These are phyloP conservation scores for Hozukius guyotensis DNA, from an alignment of 2,797 vertebrate genomes.

Conservation along the genomic window DNA sequence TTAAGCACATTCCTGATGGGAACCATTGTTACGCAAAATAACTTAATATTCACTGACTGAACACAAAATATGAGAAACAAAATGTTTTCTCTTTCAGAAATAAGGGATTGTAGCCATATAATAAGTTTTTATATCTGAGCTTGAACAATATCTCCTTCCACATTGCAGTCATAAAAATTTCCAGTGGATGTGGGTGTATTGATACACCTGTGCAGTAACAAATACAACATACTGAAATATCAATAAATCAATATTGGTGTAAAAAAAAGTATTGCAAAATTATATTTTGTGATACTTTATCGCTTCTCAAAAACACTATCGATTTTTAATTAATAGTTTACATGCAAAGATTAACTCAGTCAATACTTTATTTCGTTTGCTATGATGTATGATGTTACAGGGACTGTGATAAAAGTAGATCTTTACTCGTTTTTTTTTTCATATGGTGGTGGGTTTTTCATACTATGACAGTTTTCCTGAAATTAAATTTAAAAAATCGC, in stretches of 20 bases:
- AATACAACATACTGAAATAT: not conserved
- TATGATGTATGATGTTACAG: too few relatives aligned
- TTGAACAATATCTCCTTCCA: not conserved
- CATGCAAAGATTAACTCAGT: too few relatives aligned
- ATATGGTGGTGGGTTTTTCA: too few relatives aligned
- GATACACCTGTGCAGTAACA: not conserved
- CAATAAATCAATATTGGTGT: not conserved
- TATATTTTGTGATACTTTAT: too few relatives aligned
- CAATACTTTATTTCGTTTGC: too few relatives aligned
- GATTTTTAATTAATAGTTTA: too few relatives aligned
- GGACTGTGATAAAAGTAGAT: too few relatives aligned
- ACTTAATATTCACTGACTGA: not conserved
- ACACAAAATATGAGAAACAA: not conserved
- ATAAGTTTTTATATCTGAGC: not conserved
- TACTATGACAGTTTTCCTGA: too few relatives aligned
- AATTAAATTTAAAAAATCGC: too few relatives aligned
- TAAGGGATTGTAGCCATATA: not conserved
- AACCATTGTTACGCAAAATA: not conserved
- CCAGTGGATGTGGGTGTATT: not conserved
- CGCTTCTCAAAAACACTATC: too few relatives aligned
- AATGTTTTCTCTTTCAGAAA: not conserved
- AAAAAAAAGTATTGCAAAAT: too few relatives aligned
- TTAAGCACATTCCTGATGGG: not conserved
- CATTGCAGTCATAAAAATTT: not conserved
- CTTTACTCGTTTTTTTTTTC: too few relatives aligned